Percentiles rank a stretch among this genome's conserved stretches.
phyloP scores from a whole-genome alignment of 2,797 vertebrate genomes.

The Parauchenoglanis ngamensis region DNA sequence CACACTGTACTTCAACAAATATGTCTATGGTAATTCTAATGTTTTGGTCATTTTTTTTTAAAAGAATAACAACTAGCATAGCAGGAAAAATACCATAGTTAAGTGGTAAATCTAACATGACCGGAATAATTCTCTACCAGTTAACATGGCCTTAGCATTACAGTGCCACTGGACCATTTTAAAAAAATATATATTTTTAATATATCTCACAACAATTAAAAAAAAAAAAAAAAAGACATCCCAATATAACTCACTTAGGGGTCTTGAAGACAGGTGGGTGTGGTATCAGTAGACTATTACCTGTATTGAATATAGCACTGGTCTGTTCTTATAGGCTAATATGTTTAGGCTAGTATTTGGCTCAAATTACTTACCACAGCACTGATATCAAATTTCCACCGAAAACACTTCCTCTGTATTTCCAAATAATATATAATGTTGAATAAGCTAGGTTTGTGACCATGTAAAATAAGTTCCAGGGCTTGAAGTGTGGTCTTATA shows the following conservation, averaged over 20 bases:
- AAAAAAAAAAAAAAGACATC: background rate
- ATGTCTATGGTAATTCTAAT: background rate
- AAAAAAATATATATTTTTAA: background rate
- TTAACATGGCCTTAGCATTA: background rate
- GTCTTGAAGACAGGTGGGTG: background rate
- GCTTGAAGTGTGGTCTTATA: background rate
- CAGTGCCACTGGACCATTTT: background rate
- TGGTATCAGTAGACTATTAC: background rate
- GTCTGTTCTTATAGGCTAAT: background rate
- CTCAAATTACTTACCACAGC: conserved; percentile 8
- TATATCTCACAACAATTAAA: background rate
- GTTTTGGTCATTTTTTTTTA: background rate
- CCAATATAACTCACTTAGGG: background rate
- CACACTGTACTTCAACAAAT: background rate
- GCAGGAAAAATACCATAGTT: too few relatives aligned
- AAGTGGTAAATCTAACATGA: background rate
- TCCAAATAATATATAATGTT: background rate
- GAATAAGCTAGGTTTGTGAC: too few relatives aligned
- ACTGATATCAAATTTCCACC: background rate
- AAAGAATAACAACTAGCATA: background rate
- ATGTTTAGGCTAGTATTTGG: background rate
- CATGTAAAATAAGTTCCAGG: background rate
- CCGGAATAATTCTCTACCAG: background rate
- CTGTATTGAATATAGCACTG: background rate
- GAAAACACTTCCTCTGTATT: background rate